Evolutionary conservation across 37 sponge, comb jelly and placozoan genomes (phyloP).

Genomic region (Tethya wilhelma): DNA sequence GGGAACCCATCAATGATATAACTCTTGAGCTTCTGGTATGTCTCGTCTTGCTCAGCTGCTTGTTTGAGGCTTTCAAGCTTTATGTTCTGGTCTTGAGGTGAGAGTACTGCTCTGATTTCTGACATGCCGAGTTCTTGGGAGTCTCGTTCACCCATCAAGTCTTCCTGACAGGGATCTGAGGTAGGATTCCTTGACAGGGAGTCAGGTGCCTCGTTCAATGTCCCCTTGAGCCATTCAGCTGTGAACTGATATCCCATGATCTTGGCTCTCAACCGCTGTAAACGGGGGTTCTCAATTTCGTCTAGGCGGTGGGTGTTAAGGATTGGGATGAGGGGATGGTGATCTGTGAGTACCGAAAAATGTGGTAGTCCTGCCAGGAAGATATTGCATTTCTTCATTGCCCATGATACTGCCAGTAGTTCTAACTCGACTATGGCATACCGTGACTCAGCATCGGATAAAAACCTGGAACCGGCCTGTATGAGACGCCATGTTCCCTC

Average conservation of each 20-base stretch:
- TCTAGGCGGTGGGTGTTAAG: constrained; percentile 33
- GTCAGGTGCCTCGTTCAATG: constrained; percentile 18
- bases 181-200: constrained; percentile 12
- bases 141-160: neutral
- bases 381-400: constrained; percentile 14
- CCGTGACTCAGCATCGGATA: constrained; percentile 31
- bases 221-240: constrained; percentile 30
- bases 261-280: constrained; percentile 26
- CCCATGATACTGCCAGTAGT: constrained; percentile 39
- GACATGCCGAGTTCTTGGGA: neutral
- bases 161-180: constrained; percentile 1
- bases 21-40: constrained; percentile 10
- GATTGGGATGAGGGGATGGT: constrained; percentile 39
- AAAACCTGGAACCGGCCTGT: constrained; percentile 26
- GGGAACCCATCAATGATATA: constrained; percentile 21
- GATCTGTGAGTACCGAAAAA: constrained; percentile 23
- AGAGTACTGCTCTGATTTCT: constrained; percentile 1
- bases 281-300: constrained; percentile 42
- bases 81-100: neutral
- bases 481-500: constrained; percentile 11
- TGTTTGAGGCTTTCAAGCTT: too few species aligned
- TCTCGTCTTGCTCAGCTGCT: constrained; percentile 7
- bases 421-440: constrained; percentile 40
- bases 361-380: constrained; percentile 35
- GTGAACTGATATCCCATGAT: constrained; percentile 35